Evolutionary conservation across 2,888 invertebrate genomes (phyloP).

Genomic region (Sarcophaga carnaria): DNA sequence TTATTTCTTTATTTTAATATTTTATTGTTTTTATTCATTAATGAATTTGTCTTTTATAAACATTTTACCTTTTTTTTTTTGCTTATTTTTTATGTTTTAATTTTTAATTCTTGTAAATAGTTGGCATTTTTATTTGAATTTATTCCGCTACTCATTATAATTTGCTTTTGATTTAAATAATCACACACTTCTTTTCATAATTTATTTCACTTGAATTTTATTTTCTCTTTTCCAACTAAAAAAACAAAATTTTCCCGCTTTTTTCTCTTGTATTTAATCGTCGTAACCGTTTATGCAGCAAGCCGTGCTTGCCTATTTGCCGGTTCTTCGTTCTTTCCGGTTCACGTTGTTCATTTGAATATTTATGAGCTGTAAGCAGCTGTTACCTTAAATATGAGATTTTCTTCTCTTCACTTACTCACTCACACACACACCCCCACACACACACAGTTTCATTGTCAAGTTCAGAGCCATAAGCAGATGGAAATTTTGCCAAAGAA

Average conservation of each 20-base stretch:
- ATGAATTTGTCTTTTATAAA: too few relatives aligned
- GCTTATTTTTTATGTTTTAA: background rate
- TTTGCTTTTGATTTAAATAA: background rate
- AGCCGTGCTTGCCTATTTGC: background rate
- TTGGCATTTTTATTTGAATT: background rate
- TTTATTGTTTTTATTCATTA: too few relatives aligned
- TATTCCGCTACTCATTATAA: background rate
- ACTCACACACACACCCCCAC: background rate
- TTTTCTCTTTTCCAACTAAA: background rate
- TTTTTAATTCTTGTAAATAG: background rate
- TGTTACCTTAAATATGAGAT: conserved; percentile 70
- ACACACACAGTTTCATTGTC: conserved; percentile 57
- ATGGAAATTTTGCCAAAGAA: background rate
- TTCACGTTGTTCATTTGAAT: conserved; percentile 77
- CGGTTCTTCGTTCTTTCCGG: conserved; percentile 74
- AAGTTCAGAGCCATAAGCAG: conserved; percentile 49
- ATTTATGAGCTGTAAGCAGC: conserved; percentile 73
- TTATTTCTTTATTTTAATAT: too few relatives aligned
- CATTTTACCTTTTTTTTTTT: too few relatives aligned
- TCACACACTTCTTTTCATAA: background rate
- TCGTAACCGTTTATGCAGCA: background rate
- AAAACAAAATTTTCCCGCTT: conserved; percentile 26
- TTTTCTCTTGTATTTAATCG: conserved; percentile 9
- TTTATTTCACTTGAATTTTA: background rate
- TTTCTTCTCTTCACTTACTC: background rate